These are phyloP conservation scores for Bovichtus variegatus DNA, from an alignment of 2,797 vertebrate species.

Conservation along the genomic window DNA sequence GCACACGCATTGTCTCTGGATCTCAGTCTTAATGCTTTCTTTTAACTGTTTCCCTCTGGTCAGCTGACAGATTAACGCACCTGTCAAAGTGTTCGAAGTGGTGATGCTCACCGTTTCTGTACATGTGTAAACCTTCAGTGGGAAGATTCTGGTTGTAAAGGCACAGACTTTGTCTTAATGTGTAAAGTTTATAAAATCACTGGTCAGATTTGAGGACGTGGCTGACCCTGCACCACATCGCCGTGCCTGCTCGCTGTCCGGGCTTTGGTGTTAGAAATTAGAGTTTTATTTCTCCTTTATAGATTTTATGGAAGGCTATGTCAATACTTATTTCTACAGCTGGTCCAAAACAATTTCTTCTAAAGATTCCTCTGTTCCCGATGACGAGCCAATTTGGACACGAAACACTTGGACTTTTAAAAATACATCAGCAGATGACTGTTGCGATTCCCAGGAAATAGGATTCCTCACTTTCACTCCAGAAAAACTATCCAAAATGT, in stretches of 20 bases:
- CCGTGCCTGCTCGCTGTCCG: neutral
- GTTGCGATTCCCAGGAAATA: neutral
- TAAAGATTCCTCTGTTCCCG: neutral
- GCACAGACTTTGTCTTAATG: neutral
- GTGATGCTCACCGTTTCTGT: neutral
- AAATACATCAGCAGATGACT: neutral
- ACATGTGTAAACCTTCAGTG: neutral
- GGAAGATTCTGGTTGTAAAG: neutral
- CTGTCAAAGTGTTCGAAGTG: slow-evolving; percentile 28
- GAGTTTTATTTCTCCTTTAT: slow-evolving; percentile 1
- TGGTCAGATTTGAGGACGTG: neutral
- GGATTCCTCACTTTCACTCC: slow-evolving; percentile 13
- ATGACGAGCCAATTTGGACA: neutral
- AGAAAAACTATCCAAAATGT: slow-evolving; percentile 15
- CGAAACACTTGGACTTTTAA: slow-evolving; percentile 3
- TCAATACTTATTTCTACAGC: slow-evolving; percentile 7
- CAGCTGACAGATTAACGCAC: slow-evolving; percentile 29
- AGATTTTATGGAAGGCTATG: neutral
- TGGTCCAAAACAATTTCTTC: neutral
- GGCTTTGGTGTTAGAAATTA: neutral
- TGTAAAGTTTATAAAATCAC: neutral
- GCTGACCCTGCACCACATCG: too few relatives aligned
- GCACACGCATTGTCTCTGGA: slow-evolving; percentile 80
- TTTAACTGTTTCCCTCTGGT: slow-evolving; percentile 32
- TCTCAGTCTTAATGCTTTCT: slow-evolving; percentile 43